phyloP scores from a whole-genome alignment of 2,797 vertebrate species.

The Urophycis tenuis region DNA sequence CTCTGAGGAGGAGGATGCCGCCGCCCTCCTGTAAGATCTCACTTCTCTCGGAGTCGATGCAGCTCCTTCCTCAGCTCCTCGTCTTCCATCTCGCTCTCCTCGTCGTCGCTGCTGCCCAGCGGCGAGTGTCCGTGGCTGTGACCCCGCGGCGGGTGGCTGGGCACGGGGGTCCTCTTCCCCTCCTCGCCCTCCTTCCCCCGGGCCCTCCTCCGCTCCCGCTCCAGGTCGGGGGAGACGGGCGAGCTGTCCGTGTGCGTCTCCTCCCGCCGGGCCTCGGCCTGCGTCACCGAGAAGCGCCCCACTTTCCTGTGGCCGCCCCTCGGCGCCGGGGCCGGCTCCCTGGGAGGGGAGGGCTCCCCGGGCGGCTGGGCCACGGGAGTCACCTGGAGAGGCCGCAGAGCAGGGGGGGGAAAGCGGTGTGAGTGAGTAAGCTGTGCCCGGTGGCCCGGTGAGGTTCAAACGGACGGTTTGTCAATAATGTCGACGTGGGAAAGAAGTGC shows the following conservation, averaged over 20 bases:
- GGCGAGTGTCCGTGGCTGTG: slow-evolving; percentile 81
- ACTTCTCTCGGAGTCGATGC: slow-evolving; percentile 86
- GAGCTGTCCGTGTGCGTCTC: slow-evolving; percentile 71
- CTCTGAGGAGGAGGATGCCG: slow-evolving; percentile 5
- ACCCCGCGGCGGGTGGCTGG: slow-evolving; percentile 54
- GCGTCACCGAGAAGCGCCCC: slow-evolving; percentile 73
- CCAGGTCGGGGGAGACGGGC: slow-evolving; percentile 64
- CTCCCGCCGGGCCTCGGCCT: slow-evolving; percentile 60
- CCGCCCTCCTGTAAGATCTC: slow-evolving; percentile 38
- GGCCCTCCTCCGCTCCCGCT: slow-evolving; percentile 60
- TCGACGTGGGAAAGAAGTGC: background rate
- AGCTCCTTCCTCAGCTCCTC: slow-evolving; percentile 83
- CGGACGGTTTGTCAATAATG: slow-evolving; percentile 5
- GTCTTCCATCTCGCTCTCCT: slow-evolving; percentile 84
- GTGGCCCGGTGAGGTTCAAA: no score
- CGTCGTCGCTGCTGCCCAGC: slow-evolving; percentile 82
- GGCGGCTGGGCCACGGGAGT: slow-evolving; percentile 61
- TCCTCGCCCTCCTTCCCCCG: slow-evolving; percentile 68
- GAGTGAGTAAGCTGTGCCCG: background rate
- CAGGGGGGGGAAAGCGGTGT: no score
- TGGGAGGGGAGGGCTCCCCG: slow-evolving; percentile 44
- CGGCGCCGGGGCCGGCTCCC: slow-evolving; percentile 33
- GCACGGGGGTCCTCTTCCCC: slow-evolving; percentile 57
- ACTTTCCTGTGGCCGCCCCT: slow-evolving; percentile 63
- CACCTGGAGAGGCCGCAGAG: slow-evolving; percentile 56